Conservation (phyloP, 2,113 vertebrate genomes). For the Oncorhynchus gorbuscha region DNA sequence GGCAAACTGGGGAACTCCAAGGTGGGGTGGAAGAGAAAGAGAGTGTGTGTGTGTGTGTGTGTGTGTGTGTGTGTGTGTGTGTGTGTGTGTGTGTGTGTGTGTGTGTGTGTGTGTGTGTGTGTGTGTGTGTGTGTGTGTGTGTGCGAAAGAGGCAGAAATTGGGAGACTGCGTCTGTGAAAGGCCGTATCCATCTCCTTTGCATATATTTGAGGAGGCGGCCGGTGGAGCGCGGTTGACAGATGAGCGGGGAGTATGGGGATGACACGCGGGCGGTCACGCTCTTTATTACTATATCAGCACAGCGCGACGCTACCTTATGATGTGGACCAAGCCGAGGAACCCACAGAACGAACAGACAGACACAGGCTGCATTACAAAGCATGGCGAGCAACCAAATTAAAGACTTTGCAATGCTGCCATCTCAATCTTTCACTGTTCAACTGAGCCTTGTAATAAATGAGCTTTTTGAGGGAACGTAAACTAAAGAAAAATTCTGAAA, state of each 20-base stretch:
- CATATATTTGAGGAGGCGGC: conserved; percentile 71
- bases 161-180: conserved; percentile 73
- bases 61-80: no score
- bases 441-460: neutral
- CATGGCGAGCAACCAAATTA: neutral
- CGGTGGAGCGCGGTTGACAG: conserved; percentile 74
- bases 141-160: conserved; percentile 66
- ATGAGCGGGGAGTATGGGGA: conserved; percentile 68
- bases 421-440: neutral
- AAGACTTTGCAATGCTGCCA: neutral
- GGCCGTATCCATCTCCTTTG: conserved; percentile 75
- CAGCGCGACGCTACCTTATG: conserved; percentile 31
- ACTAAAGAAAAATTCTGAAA: no score
- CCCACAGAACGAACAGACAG: neutral
- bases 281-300: conserved; percentile 76
- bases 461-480: neutral
- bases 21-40: conserved; percentile 12
- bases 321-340: neutral
- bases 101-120: conserved; percentile 9
- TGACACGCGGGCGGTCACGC: conserved; percentile 63
- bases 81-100: neutral
- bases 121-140: neutral
- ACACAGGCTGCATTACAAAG: neutral
- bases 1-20: conserved; percentile 66
- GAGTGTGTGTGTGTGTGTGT: neutral